Conservation (phyloP, 1,140 invertebrate genomes). For the Aphidius ervi region DNA sequence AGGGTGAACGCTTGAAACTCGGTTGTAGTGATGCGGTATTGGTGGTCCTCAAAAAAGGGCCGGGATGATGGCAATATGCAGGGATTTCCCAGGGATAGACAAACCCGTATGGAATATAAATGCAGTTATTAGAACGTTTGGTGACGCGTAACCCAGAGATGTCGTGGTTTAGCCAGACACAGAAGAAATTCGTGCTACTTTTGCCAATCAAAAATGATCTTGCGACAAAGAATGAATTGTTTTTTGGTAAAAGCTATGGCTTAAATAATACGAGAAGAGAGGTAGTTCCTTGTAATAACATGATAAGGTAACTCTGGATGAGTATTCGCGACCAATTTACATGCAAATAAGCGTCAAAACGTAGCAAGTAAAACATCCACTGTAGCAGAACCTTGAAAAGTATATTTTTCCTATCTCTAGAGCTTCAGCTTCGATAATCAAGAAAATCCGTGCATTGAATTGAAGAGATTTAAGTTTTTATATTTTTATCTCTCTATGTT, state of each 20-base stretch:
- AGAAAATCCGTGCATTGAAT: too few relatives aligned
- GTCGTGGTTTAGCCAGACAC: neutral
- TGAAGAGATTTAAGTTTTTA: too few relatives aligned
- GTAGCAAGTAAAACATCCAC: too few relatives aligned
- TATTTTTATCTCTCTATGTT: too few relatives aligned
- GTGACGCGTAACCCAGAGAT: neutral
- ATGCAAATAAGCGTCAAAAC: conserved; percentile 20
- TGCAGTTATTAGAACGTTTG: conserved; percentile 39
- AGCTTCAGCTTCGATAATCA: too few relatives aligned
- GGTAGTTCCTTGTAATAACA: conserved; percentile 23
- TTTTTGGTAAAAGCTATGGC: too few relatives aligned
- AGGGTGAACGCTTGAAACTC: too few relatives aligned
- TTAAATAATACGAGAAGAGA: neutral
- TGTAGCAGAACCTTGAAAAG: too few relatives aligned
- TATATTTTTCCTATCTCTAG: too few relatives aligned
- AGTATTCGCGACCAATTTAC: conserved; percentile 23
- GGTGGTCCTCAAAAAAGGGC: conserved; percentile 5
- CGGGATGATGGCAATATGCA: conserved; percentile 32
- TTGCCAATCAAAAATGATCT: conserved; percentile 17
- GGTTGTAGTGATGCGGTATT: neutral
- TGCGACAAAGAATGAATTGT: conserved; percentile 19
- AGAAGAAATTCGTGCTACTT: conserved; percentile 7
- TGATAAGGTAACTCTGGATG: conserved; percentile 24
- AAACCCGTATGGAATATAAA: conserved; percentile 40
- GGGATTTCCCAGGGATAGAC: conserved; percentile 26